These are phyloP conservation scores for Poecilia gillii DNA, from an alignment of 2,797 vertebrate genomes.

Conservation along the genomic window DNA sequence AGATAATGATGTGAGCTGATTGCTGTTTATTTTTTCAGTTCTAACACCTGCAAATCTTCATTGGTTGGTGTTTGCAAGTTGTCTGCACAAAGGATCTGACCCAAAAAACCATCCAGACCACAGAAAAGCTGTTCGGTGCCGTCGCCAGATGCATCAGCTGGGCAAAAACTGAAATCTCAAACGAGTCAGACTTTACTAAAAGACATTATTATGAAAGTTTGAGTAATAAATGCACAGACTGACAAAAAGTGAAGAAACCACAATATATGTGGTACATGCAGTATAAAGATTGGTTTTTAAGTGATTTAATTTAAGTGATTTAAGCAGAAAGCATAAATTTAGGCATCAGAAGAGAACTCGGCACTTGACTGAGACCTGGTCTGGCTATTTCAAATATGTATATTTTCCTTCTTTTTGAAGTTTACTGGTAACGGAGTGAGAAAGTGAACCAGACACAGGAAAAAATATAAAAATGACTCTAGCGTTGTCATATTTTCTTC, in stretches of 20 bases:
- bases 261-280: no score
- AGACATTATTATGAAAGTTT: not conserved
- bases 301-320: not conserved
- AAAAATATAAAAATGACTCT: not conserved
- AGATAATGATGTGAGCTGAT: conserved; percentile 2
- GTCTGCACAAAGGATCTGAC: not conserved
- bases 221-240: not conserved
- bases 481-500: not conserved
- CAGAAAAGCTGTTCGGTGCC: not conserved
- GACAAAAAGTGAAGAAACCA: not conserved
- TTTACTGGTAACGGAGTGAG: not conserved
- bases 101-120: not conserved
- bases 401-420: not conserved
- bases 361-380: not conserved
- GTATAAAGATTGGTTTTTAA: no score
- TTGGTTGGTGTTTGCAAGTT: not conserved
- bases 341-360: not conserved
- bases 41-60: not conserved
- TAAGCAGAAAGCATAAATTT: not conserved
- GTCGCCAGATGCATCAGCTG: not conserved
- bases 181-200: not conserved
- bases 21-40: not conserved
- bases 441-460: not conserved
- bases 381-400: not conserved
- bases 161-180: not conserved